These are phyloP conservation scores for Hypsibius dujardini DNA, from an alignment of 1,140 invertebrate species.

Conservation along the genomic window DNA sequence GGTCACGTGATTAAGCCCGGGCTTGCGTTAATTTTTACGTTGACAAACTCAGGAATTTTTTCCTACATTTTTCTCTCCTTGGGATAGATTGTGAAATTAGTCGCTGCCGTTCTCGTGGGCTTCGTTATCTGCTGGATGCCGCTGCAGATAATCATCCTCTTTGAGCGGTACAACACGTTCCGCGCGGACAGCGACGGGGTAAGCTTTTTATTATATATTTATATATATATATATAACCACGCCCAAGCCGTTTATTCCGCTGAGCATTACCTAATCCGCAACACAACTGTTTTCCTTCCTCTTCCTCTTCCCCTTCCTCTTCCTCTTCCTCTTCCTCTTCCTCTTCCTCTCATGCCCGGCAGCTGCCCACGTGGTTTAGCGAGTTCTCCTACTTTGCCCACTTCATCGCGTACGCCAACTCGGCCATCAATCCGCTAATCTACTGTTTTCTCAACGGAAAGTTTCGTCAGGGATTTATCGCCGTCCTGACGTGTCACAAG, in stretches of 20 bases:
- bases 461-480: constrained; percentile 25
- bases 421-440: constrained; percentile 37
- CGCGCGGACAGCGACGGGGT: too few relatives aligned
- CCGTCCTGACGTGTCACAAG: not conserved
- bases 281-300: too few relatives aligned
- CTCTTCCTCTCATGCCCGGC: not conserved
- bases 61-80: not conserved
- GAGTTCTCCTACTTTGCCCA: constrained; percentile 34
- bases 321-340: too few relatives aligned
- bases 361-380: constrained; percentile 36
- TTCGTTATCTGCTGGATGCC: constrained; percentile 31
- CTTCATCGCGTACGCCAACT: constrained; percentile 37
- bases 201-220: too few relatives aligned
- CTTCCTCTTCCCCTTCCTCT: too few relatives aligned
- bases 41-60: too few relatives aligned
- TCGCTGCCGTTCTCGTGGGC: not conserved
- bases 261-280: too few relatives aligned
- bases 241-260: too few relatives aligned
- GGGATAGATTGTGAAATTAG: not conserved
- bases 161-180: constrained; percentile 24
- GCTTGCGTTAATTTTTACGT: too few relatives aligned
- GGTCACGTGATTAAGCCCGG: too few relatives aligned
- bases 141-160: constrained; percentile 28
- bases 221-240: too few relatives aligned
- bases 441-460: constrained; percentile 38